Evolutionary conservation across 2,888 invertebrate genomes (phyloP).

Genomic region (Scaptomyza tumidula): DNA sequence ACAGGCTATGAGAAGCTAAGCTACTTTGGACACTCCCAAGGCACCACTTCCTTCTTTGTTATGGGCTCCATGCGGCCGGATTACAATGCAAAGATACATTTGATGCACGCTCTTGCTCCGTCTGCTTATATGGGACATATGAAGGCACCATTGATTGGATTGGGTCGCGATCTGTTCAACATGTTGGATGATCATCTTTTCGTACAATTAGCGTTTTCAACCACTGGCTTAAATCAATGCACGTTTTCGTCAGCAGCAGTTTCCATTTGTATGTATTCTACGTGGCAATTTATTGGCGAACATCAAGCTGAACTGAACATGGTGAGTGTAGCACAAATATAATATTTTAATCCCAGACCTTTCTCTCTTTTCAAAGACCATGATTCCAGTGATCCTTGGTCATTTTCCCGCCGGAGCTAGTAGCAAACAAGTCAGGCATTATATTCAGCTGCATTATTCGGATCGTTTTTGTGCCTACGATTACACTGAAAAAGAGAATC

Average conservation of each 20-base stretch:
- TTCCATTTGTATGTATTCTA: constrained; percentile 73
- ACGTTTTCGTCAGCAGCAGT: constrained; percentile 35
- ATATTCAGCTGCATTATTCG: constrained; percentile 84
- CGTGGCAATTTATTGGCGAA: constrained; percentile 85
- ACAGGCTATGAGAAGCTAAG: constrained; percentile 85
- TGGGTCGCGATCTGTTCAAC: constrained; percentile 68
- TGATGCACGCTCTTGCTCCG: constrained; percentile 86
- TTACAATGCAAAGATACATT: constrained; percentile 86
- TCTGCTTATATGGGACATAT: constrained; percentile 85
- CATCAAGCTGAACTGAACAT: constrained; percentile 83
- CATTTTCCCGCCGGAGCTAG: constrained; percentile 87
- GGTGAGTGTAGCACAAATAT: constrained; percentile 65
- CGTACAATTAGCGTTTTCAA: constrained; percentile 42
- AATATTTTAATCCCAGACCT: background rate
- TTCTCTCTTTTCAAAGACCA: constrained; percentile 81
- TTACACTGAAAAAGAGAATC: constrained; percentile 84
- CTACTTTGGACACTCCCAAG: constrained; percentile 90
- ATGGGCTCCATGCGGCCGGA: constrained; percentile 84
- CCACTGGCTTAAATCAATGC: constrained; percentile 48
- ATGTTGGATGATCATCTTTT: constrained; percentile 34
- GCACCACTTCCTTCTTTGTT: constrained; percentile 85
- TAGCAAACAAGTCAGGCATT: constrained; percentile 86
- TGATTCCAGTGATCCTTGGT: constrained; percentile 87
- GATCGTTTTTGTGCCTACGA: constrained; percentile 85
- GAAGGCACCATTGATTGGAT: constrained; percentile 67